A percentile compares a stretch with the other conserved stretches of the same genome.
These are phyloP conservation scores for Montipora foliosa DNA, from an alignment of 64 coral and sea anemone species.

Conservation along the genomic window DNA sequence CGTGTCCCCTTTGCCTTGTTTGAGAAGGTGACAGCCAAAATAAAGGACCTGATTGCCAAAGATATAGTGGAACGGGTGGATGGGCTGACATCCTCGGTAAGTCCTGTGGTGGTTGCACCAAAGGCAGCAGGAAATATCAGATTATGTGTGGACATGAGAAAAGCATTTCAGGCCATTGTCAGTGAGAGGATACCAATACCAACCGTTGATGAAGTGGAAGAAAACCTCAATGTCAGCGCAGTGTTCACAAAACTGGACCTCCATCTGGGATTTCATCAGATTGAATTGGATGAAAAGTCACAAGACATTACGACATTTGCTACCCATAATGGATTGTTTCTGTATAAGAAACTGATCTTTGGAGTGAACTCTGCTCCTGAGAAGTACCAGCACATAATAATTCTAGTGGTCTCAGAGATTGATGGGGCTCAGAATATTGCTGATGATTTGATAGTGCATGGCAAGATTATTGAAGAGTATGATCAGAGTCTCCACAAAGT, in stretches of 20 bases:
- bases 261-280: not conserved
- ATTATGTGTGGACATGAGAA: constrained; percentile 6
- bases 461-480: constrained; percentile 21
- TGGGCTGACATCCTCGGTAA: too few relatives aligned
- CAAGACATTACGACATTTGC: not conserved
- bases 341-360: not conserved
- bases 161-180: not conserved
- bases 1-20: too few relatives aligned
- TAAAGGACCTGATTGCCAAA: too few relatives aligned
- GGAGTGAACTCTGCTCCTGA: not conserved
- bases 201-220: not conserved
- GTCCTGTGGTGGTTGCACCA: too few relatives aligned
- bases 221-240: not conserved
- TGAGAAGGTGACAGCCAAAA: too few relatives aligned
- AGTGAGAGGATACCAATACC: not conserved
- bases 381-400: constrained; percentile 19
- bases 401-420: constrained; percentile 16
- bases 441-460: constrained; percentile 50
- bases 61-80: too few relatives aligned
- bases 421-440: constrained; percentile 2
- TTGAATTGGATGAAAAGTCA: not conserved
- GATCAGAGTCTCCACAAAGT: constrained; percentile 17
- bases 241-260: constrained; percentile 2
- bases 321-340: not conserved
- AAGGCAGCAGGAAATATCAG: too few relatives aligned